Conservation (phyloP, 2,888 invertebrate species). For the Laothoe populi region DNA sequence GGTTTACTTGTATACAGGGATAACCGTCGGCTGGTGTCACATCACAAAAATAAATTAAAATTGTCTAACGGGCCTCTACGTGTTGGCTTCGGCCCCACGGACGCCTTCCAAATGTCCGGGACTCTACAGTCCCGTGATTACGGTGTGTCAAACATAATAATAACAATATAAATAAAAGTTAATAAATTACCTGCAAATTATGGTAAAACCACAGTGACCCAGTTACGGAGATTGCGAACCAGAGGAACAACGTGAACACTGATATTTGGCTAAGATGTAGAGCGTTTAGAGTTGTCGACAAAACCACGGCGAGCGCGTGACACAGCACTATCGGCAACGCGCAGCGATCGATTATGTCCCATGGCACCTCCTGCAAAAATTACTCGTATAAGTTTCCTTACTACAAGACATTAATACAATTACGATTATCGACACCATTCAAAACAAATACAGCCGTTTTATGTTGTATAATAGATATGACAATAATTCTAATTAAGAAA, state of each 20-base stretch:
- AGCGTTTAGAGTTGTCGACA: constrained; percentile 89
- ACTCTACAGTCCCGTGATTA: too few relatives aligned
- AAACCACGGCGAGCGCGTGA: constrained; percentile 91
- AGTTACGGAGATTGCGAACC: constrained; percentile 89
- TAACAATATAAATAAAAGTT: background rate
- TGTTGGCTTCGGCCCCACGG: too few relatives aligned
- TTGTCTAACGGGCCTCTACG: too few relatives aligned
- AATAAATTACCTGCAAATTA: constrained; percentile 89
- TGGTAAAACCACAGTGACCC: constrained; percentile 93
- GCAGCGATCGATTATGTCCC: constrained; percentile 90
- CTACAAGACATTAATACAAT: too few relatives aligned
- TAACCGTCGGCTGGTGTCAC: too few relatives aligned
- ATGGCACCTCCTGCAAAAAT: constrained; percentile 86
- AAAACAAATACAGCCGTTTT: too few relatives aligned
- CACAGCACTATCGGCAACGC: constrained; percentile 91
- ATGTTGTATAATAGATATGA: background rate
- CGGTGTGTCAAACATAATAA: too few relatives aligned
- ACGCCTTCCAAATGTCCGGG: too few relatives aligned
- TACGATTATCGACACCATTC: background rate
- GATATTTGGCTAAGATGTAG: constrained; percentile 90
- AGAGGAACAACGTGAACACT: constrained; percentile 91
- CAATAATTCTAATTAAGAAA: too few relatives aligned
- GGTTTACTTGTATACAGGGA: too few relatives aligned
- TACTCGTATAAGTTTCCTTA: constrained; percentile 13
- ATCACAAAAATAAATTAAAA: too few relatives aligned